Evolutionary conservation across 2,113 vertebrate species (phyloP).

Genomic region (Silurus meridionalis): DNA sequence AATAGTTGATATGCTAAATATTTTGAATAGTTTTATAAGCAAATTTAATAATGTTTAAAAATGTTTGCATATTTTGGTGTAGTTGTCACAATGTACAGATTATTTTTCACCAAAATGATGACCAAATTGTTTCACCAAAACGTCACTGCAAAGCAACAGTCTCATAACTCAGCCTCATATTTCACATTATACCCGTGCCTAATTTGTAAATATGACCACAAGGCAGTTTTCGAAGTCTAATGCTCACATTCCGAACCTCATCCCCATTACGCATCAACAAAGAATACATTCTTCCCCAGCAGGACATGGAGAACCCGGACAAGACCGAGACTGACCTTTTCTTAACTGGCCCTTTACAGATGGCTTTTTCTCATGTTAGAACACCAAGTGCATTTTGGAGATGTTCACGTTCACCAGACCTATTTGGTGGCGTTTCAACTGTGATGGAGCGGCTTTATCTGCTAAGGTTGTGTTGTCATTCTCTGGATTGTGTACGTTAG

Average conservation of each 20-base stretch:
- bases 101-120: neutral
- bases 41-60: too few relatives aligned
- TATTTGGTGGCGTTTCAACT: conserved; percentile 10
- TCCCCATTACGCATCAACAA: conserved; percentile 54
- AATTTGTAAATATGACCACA: conserved; percentile 41
- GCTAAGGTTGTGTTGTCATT: neutral
- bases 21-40: too few relatives aligned
- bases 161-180: neutral
- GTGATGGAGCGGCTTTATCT: conserved; percentile 14
- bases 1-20: neutral
- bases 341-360: conserved; percentile 29
- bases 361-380: conserved; percentile 1
- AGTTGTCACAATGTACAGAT: neutral
- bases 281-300: conserved; percentile 51
- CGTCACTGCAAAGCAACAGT: neutral
- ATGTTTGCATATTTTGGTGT: neutral
- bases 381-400: conserved; percentile 4
- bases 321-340: conserved; percentile 28
- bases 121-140: neutral
- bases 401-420: conserved; percentile 8
- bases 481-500: neutral
- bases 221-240: neutral
- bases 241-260: conserved; percentile 45
- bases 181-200: neutral
- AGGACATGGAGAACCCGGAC: conserved; percentile 40